A percentile compares a stretch with the other conserved stretches of the same genome.
Evolutionary conservation across 2,113 vertebrate genomes (phyloP).

Genomic region (Riparia riparia): DNA sequence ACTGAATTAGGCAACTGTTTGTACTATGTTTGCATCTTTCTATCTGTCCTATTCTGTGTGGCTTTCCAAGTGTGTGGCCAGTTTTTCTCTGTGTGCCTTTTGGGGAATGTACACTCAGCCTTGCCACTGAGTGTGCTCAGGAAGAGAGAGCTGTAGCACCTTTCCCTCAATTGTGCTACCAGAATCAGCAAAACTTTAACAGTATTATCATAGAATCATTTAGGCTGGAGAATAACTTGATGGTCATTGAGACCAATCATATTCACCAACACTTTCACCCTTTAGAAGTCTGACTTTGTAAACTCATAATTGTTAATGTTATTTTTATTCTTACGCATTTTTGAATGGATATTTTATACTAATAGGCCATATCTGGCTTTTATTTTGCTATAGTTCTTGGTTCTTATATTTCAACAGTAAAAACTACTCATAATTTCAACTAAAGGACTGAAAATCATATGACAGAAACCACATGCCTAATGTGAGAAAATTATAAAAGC

Average conservation of each 20-base stretch:
- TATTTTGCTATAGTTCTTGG: not conserved
- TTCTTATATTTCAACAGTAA: not conserved
- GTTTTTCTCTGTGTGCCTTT: not conserved
- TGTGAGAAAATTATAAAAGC: not conserved
- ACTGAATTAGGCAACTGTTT: not conserved
- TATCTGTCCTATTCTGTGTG: not conserved
- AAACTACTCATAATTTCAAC: not conserved
- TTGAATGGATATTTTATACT: not conserved
- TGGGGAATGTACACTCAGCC: not conserved
- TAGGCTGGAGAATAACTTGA: not conserved
- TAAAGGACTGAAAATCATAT: not conserved
- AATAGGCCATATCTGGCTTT: not conserved
- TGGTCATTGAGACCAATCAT: not conserved
- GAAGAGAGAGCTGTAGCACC: not conserved
- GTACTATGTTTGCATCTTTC: not conserved
- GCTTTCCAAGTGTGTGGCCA: not conserved
- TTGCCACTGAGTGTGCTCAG: not conserved
- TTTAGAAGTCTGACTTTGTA: not conserved
- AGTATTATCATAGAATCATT: not conserved
- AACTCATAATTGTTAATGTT: rapidly evolving
- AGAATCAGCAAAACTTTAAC: not conserved
- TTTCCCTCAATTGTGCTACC: rapidly evolving
- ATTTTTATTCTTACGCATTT: not conserved
- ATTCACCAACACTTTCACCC: not conserved
- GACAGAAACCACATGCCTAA: rapidly evolving